Evolutionary conservation across 1,140 invertebrate genomes (phyloP).

Genomic region (Drosophila sp.): DNA sequence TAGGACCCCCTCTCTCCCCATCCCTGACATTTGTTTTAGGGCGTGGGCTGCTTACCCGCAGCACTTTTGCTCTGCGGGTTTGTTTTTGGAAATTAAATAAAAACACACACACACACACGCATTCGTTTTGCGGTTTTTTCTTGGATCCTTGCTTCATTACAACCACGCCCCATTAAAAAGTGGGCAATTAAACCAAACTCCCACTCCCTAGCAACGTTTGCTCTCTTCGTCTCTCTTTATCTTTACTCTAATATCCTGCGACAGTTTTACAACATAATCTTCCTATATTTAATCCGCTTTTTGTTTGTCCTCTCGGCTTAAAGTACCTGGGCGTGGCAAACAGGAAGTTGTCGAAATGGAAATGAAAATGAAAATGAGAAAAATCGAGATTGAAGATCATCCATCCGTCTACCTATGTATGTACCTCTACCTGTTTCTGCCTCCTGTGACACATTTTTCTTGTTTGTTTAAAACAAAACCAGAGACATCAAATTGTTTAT

Average conservation of each 20-base stretch:
- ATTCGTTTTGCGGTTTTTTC: conserved; percentile 37
- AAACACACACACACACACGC: too few species aligned
- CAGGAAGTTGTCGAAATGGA: conserved; percentile 56
- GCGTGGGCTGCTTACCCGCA: conserved; percentile 53
- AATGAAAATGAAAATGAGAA: conserved; percentile 23
- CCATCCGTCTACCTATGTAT: background rate
- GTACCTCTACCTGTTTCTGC: conserved; percentile 42
- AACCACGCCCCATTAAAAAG: conserved; percentile 69
- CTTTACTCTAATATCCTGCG: conserved; percentile 46
- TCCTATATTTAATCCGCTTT: conserved; percentile 61
- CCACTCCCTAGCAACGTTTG: background rate
- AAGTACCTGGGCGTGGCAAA: conserved; percentile 64
- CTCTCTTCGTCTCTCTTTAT: background rate
- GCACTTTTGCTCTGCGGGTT: conserved; percentile 69
- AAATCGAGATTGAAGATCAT: conserved; percentile 3
- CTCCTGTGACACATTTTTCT: conserved; percentile 21
- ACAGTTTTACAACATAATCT: conserved; percentile 73
- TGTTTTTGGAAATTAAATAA: conserved; percentile 20
- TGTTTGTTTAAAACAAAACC: conserved; percentile 60
- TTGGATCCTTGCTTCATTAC: conserved; percentile 54
- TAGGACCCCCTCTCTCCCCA: background rate
- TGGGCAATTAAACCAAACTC: conserved; percentile 25
- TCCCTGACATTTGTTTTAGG: conserved; percentile 24
- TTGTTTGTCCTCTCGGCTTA: conserved; percentile 51
- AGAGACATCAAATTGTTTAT: conserved; percentile 23